Percentiles rank a stretch among this genome's conserved stretches.
Evolutionary conservation across 1,140 invertebrate species (phyloP).

Genomic region (Stegodyphus dumicola): DNA sequence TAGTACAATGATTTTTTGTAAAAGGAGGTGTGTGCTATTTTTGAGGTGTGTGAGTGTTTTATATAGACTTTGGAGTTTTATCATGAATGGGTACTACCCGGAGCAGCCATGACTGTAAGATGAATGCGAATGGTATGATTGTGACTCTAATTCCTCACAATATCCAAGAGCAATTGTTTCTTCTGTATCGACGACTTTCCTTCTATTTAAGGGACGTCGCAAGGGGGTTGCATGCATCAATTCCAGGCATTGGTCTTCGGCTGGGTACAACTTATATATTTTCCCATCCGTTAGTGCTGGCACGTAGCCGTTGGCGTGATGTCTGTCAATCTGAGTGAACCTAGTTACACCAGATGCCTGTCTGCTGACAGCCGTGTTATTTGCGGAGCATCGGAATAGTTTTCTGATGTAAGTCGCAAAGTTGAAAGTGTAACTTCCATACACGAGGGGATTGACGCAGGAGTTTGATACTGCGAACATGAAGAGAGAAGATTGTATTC

Average conservation of each 20-base stretch:
- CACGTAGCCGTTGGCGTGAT: background rate
- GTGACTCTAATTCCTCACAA: too few species aligned
- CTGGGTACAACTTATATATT: background rate
- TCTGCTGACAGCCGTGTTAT: background rate
- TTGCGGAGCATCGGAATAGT: conserved; percentile 4
- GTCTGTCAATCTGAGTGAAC: background rate
- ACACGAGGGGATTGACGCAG: conserved; percentile 84
- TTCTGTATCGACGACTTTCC: background rate
- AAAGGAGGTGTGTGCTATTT: too few species aligned
- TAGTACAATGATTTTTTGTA: too few species aligned
- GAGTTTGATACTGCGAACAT: conserved; percentile 77
- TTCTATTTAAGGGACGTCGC: background rate
- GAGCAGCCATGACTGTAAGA: too few species aligned
- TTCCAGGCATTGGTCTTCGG: background rate
- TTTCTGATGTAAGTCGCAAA: conserved; percentile 31
- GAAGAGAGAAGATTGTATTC: conserved; percentile 74
- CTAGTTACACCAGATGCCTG: background rate
- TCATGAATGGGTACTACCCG: too few species aligned
- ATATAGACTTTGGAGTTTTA: too few species aligned
- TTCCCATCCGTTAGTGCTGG: background rate
- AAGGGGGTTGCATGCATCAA: background rate
- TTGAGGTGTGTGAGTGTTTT: too few species aligned
- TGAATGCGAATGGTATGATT: too few species aligned
- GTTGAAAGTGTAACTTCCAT: conserved; percentile 75
- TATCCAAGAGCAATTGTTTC: too few species aligned